These are phyloP conservation scores for Drosophila mercatorum DNA, from an alignment of 2,888 invertebrate species.

Conservation along the genomic window DNA sequence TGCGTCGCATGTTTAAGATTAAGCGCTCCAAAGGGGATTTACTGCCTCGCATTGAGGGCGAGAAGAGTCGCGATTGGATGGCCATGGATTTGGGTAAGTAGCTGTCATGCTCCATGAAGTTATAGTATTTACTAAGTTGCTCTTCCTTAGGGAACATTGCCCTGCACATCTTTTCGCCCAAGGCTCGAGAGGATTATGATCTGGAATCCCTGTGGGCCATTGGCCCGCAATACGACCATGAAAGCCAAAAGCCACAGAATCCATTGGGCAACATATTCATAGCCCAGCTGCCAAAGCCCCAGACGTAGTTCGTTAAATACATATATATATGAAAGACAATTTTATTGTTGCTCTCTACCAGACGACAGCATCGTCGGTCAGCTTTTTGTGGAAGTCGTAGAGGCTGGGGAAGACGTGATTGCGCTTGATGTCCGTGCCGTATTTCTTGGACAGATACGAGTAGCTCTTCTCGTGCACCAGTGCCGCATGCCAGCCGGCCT, in stretches of 20 bases:
- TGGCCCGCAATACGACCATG: conserved; percentile 91
- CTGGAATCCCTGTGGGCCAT: conserved; percentile 96
- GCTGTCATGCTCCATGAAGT: background rate
- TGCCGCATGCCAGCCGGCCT: conserved; percentile 91
- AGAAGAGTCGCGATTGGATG: conserved; percentile 92
- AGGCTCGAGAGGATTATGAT: conserved; percentile 90
- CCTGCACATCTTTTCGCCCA: conserved; percentile 92
- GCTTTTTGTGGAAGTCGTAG: conserved; percentile 85
- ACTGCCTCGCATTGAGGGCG: conserved; percentile 92
- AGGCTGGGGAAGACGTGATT: conserved; percentile 85
- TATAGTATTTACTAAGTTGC: accelerated
- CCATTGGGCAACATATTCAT: conserved; percentile 87
- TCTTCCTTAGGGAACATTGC: conserved; percentile 92
- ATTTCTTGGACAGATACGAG: conserved; percentile 82
- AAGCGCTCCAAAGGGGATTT: conserved; percentile 88
- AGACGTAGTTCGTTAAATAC: conserved; percentile 21
- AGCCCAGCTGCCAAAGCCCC: conserved; percentile 42
- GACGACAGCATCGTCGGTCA: conserved; percentile 77
- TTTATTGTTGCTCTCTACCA: conserved; percentile 73
- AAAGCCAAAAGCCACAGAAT: conserved; percentile 87
- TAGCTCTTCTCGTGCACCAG: conserved; percentile 85
- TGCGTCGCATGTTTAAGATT: conserved; percentile 90
- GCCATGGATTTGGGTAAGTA: conserved; percentile 94
- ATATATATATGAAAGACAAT: conserved; percentile 3
- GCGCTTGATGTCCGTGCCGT: conserved; percentile 84